phyloP scores from a whole-genome alignment of 2,113 vertebrate species.

The Nesogale talazaci region DNA sequence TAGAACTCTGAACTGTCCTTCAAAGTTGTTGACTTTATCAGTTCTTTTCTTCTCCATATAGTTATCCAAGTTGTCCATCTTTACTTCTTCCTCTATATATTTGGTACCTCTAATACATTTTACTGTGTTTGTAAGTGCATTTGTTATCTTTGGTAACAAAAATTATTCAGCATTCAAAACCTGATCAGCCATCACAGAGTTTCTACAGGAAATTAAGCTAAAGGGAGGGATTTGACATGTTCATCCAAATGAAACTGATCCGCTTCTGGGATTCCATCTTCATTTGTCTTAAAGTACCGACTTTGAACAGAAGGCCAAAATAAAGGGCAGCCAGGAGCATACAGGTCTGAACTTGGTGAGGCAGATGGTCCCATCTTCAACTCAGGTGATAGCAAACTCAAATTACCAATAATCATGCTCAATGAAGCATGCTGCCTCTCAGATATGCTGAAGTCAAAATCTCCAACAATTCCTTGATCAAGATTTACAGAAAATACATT shows the following conservation, averaged over 20 bases:
- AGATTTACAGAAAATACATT: too few species aligned
- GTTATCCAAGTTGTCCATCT: conserved; percentile 49
- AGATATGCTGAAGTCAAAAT: too few species aligned
- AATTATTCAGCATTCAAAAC: conserved; percentile 84
- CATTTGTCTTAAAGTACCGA: conserved; percentile 79
- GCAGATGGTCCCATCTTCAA: conserved; percentile 82
- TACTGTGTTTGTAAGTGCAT: conserved; percentile 67
- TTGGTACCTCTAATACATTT: conserved; percentile 54
- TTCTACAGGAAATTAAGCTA: conserved; percentile 81
- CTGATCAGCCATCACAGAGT: conserved; percentile 83
- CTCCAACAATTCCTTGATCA: too few species aligned
- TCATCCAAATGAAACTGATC: conserved; percentile 81
- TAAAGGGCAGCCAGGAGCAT: conserved; percentile 88
- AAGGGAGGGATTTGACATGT: conserved; percentile 84
- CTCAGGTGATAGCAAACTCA: conserved; percentile 88
- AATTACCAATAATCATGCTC: conserved; percentile 81
- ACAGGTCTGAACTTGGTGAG: conserved; percentile 88
- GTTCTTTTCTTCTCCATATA: conserved; percentile 48
- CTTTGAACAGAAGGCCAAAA: conserved; percentile 86
- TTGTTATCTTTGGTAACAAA: not conserved
- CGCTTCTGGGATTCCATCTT: conserved; percentile 82
- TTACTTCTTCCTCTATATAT: conserved; percentile 69
- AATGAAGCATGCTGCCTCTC: conserved; percentile 84
- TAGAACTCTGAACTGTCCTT: conserved; percentile 51
- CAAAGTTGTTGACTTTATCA: conserved; percentile 20